phyloP scores from a whole-genome alignment of 2,113 vertebrate species.

The Reinhardtius hippoglossoides region DNA sequence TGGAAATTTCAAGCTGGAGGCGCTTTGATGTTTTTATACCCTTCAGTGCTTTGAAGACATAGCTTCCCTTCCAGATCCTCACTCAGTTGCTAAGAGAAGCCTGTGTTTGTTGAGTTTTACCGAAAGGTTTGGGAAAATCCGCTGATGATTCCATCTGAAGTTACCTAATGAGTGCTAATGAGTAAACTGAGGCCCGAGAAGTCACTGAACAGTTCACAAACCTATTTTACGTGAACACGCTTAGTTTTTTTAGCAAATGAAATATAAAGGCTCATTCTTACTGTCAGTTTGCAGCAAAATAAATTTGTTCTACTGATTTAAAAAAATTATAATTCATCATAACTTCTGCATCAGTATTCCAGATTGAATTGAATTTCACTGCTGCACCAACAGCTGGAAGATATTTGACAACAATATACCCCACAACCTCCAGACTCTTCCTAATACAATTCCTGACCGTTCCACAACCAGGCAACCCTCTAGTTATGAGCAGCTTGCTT shows the following conservation, averaged over 20 bases:
- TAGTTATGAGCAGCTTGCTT: slow-evolving; percentile 18
- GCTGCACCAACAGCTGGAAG: background rate
- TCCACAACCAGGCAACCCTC: background rate
- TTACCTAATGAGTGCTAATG: background rate
- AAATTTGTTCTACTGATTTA: background rate
- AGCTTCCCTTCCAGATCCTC: background rate
- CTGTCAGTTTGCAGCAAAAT: background rate
- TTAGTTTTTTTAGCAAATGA: background rate
- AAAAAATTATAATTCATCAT: too few relatives aligned
- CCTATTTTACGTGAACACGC: background rate
- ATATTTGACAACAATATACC: background rate
- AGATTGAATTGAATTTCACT: background rate
- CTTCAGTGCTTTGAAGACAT: background rate
- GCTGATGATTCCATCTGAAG: background rate
- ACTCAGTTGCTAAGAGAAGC: background rate
- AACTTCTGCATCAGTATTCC: too few relatives aligned
- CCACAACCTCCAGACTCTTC: slow-evolving; percentile 1
- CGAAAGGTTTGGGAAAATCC: background rate
- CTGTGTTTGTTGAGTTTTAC: background rate
- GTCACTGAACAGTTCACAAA: background rate
- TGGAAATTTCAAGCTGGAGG: background rate
- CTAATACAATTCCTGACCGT: background rate
- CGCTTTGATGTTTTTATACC: background rate
- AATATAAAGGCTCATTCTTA: background rate
- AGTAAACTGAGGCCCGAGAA: background rate